Base-by-base conservation (phyloP, 1,140 invertebrate genomes). In the Bombus confusus region DNA sequence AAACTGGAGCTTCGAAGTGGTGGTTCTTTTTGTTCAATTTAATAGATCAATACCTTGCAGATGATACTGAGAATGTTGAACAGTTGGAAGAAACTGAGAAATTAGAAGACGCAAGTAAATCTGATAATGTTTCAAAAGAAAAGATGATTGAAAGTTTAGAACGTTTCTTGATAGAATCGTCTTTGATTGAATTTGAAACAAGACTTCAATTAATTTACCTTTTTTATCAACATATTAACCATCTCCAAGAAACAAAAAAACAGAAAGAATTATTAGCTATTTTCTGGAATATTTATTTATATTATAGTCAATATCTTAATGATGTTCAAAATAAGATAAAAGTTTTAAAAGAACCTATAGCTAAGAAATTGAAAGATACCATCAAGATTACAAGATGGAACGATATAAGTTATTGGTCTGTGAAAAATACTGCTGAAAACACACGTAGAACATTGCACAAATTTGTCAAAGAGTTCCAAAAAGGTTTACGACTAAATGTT, bases 371-470 rank as follows among this genome's bases (percentile, higher is more conserved):
- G 2, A 97, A 97, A 86, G 98, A 99, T 86, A 99, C 98, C 93
- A 98, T 99, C 0, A 99, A 99, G 93, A 99, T 99, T 69, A 97
- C 97, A n/a, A 96, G 98, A 57, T 99, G 99, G 98, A 99, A 98
- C 92, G 99, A 99, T 92, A 97, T 99, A 2, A 99, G 98, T 92
- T 99, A 99, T 93, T 99, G 98, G 97, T 97, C 98, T n/a, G 96
- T 99, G 15, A 98, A 98, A 88, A 97, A 98, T 88, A 97, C 97
- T 9, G 97, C 99, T 6, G 97, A 98, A 41, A 99, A 98, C 94
- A 97, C 98, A 2, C 98, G 99, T 92, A 97, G 97, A 87, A 98
- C 97, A 39, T 93, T 99, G 3, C 97, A 98, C 89, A 99, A 98
- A 94, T 97, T 97, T 89, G 97, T 98, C 6, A 97, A 98, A 90